Base-by-base conservation (phyloP, 2,888 invertebrate genomes). In the Cantharis rustica region DNA sequence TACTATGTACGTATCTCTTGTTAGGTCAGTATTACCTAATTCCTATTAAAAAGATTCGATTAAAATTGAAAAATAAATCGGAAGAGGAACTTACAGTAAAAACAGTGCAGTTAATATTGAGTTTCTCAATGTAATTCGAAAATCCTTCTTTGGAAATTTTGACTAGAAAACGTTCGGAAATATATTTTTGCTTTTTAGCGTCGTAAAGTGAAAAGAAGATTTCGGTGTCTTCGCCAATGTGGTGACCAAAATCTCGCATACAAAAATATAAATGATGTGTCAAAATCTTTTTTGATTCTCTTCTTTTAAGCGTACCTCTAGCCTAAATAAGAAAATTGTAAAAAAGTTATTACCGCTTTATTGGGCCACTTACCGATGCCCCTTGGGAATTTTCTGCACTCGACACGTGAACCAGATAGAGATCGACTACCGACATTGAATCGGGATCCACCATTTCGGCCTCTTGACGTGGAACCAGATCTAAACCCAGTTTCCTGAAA, bases 381-480 rank as follows among this genome's bases (percentile, higher is more conserved):
- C 90, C 90, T 82, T 90, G 90, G 27, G 93, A 93, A 83, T 93
- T 93, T 82, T 94, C 94, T n/a, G 93, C 93, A 84, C 93, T 93
- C 81, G 91, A 91, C 16, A 93, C 92, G 82, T 94, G 94, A 20
- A 96, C 95, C 85, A 95, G 93, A 88, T 97, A 96, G 16, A 98
- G 90, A 84, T 96, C 95, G 69, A 97, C 95, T 61, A 96, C 93
- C 81, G 97, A 97, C 89, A 96, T 95, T 69, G 94, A 92, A 84
- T 96, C 96, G 27, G 96, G 95, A 86, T 97, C 96, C 61, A 98
- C 96, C 87, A 96, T 96, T 85, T 96, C 93, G 23, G 96, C 94
- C 31, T 96, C 96, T 80, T 95, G 93, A 23, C 98, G 92, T 0
- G 98, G 98, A 20, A 98, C 98, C 85, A 98, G 88, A 88, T 98